Evolutionary conservation across 2,113 vertebrate species (phyloP).

Genomic region (Bubo blakistoni): DNA sequence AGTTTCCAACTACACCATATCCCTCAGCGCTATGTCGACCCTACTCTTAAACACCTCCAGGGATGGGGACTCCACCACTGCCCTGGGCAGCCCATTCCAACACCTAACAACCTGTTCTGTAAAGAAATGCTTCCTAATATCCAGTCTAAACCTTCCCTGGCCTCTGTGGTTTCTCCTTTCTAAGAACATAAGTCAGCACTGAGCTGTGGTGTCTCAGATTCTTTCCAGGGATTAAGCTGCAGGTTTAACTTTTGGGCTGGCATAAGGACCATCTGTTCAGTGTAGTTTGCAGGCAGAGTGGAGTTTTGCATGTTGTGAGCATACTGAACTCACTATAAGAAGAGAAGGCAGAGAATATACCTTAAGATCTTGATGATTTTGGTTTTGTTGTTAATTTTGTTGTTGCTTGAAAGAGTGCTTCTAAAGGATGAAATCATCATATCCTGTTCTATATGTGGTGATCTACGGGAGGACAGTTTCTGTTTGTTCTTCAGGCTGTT

Average conservation of each 20-base stretch:
- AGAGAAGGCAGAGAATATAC: not conserved
- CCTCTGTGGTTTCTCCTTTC: slow-evolving; percentile 16
- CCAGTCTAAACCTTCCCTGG: too few relatives aligned
- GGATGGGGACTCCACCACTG: too few relatives aligned
- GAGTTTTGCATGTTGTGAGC: not conserved
- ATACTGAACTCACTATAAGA: not conserved
- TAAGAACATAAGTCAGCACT: slow-evolving; percentile 19
- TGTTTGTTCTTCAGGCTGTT: not conserved
- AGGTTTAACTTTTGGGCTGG: slow-evolving; percentile 28
- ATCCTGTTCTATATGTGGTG: not conserved
- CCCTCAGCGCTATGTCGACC: too few relatives aligned
- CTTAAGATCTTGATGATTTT: not conserved
- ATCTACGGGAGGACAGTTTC: not conserved
- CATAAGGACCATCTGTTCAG: slow-evolving; percentile 22
- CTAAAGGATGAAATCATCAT: not conserved
- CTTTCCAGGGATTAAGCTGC: slow-evolving; percentile 25
- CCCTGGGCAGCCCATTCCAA: too few relatives aligned
- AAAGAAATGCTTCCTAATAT: too few relatives aligned
- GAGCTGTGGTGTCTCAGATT: not conserved
- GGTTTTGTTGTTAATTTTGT: not conserved
- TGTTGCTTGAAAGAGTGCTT: not conserved
- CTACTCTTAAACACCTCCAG: too few relatives aligned
- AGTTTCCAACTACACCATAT: too few relatives aligned
- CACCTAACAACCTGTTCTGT: too few relatives aligned
- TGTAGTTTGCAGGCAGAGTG: not conserved